Base-by-base conservation (phyloP, 2,888 invertebrate species). In the Lydus trimaculatus region DNA sequence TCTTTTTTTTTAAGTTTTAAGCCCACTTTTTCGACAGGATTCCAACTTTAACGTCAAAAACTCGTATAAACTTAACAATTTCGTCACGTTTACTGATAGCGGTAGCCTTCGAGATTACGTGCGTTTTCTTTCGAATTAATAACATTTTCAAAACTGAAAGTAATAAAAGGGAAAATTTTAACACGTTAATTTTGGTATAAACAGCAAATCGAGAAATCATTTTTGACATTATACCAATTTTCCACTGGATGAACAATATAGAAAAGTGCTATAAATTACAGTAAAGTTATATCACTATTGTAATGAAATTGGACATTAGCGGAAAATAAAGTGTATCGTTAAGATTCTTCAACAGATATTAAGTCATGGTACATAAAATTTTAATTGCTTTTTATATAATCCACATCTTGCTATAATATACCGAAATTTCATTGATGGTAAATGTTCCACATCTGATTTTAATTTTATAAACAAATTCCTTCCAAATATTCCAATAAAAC, bases 341-440 rank as follows among this genome's bases (percentile, higher is more conserved):
- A 71, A 68, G 71, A 69, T 65, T 66, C 62, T 67, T 60, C 67
- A 68, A 72, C 69, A 66, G 69, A 64, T 69, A 72, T 72, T 68
- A 72, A 66, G 72, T 72, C 72, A 66, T 66, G 72, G 69, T 62
- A 69, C 72, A 69, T 72, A 69, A 72, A 72, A 69, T 72, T 69
- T 72, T 72, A 72, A 72, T 72, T 69, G 72, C 65, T 66, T 72
- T 69, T 66, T 64, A 66, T 64, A 72, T 69, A 66, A 72, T 72
- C 72, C 69, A 66, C 66, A 63, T 70, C 70, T 62, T 72, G 64
- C 3, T 48, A 20, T 48, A 48, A 20, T 20, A 9, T 20, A 20
- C 20, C 2, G 48, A 20, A 48, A 48, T 48, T 48, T 17, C 20
- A 2, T 20, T 20, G 3, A 48, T 20, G 2, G 9, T 48, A 48